Conservation (phyloP, 2,888 invertebrate genomes). For the Latrodectus hesperus region DNA sequence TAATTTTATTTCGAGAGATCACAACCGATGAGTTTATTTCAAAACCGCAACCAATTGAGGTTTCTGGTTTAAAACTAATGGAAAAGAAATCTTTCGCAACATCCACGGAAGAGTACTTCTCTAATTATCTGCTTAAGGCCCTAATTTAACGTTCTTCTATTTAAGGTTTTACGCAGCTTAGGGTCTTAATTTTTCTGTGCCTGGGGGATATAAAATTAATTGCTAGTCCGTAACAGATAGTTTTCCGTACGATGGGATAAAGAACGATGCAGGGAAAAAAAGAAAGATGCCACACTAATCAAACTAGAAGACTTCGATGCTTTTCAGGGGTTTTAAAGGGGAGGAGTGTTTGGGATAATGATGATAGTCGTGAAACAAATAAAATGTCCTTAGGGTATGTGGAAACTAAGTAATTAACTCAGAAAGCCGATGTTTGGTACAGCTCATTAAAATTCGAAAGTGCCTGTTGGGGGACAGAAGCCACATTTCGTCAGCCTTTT, state of each 20-base stretch:
- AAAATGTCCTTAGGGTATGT: conserved; percentile 59
- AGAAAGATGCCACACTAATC: conserved; percentile 51
- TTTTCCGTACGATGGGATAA: conserved; percentile 30
- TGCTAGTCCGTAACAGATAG: conserved; percentile 61
- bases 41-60: conserved; percentile 39
- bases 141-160: conserved; percentile 65
- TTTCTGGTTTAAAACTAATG: conserved; percentile 45
- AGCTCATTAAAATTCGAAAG: conserved; percentile 67
- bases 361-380: conserved; percentile 64
- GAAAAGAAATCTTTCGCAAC: conserved; percentile 57
- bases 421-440: conserved; percentile 60
- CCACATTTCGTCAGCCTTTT: conserved; percentile 34
- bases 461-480: conserved; percentile 29
- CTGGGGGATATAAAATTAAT: conserved; percentile 66
- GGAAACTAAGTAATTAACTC: conserved; percentile 68
- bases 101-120: conserved; percentile 52
- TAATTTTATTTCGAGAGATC: conserved; percentile 1
- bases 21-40: conserved; percentile 21
- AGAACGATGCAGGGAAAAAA: conserved; percentile 42
- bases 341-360: conserved; percentile 49
- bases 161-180: conserved; percentile 66
- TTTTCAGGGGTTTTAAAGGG: conserved; percentile 50
- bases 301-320: conserved; percentile 39
- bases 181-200: conserved; percentile 65
- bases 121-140: conserved; percentile 66